Base-by-base conservation (phyloP, 2,888 invertebrate genomes). In the Julus scandinavius region DNA sequence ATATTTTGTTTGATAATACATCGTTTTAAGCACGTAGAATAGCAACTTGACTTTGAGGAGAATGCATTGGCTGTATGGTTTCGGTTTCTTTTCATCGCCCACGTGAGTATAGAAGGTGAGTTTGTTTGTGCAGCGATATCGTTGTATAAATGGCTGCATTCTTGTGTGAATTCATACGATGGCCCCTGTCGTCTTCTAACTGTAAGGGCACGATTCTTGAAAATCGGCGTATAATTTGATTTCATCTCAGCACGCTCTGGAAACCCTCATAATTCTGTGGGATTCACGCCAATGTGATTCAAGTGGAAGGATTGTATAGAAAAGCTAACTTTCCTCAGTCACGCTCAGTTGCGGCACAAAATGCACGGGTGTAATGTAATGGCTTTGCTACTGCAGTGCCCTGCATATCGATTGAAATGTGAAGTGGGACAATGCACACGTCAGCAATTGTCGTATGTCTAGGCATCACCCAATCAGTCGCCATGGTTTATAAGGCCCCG, bases 381-480 rank as follows among this genome's bases (percentile, higher is more conserved):
- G 63, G 63, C 4, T 20, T 63, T 63, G 63, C 63, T 63, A 6
- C 41, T 45, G 63, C 63, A 63, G 63, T 63, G 63, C 63, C 63
- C 63, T 63, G n/a, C 63, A 20, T 63, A 63, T 63, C 63, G 63
- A 63, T 63, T 63, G 63, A 63, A 63, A 63, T 20, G 63, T 63
- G 63, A 63, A 63, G 63, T 63, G 63, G 63, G 63, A 63, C 63
- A 63, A 63, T 20, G 63, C 63, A 63, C n/a, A 63, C 63, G 63
- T 63, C 63, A 63, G 63, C 63, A 63, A 63, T 63, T 63, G 63
- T 63, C 63, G 63, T 63, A 20, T 9, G 63, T 20, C 63, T 63
- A 63, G 63, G 63, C 63, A 63, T 20, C 63, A 63, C 63, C 63
- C 63, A 63, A 63, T 63, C 63, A 63, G 63, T 63, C 63, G 63